Evolutionary conservation across 1,140 invertebrate genomes (phyloP).

Genomic region (Caligus rogercresseyi): DNA sequence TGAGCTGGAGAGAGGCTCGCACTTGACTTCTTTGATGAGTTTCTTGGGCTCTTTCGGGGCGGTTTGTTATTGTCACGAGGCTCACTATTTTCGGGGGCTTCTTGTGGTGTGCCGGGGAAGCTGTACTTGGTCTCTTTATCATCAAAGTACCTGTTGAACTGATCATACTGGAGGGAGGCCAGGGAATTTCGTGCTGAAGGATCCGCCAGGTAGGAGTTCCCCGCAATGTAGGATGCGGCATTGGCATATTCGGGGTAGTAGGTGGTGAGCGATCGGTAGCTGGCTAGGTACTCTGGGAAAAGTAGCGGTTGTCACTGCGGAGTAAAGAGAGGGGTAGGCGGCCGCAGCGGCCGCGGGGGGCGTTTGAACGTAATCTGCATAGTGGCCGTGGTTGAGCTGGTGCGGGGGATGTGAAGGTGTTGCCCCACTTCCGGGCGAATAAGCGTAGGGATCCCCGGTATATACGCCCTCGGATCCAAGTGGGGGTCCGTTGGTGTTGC

Average conservation of each 20-base stretch:
- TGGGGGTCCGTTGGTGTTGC: slow-evolving; percentile 32
- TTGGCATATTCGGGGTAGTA: slow-evolving; percentile 25
- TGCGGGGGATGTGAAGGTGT: slow-evolving; percentile 28
- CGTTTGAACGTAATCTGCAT: slow-evolving; percentile 40
- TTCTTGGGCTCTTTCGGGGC: background rate
- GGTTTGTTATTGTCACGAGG: background rate
- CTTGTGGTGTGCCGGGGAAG: background rate
- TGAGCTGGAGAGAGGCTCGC: background rate
- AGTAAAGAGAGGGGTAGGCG: slow-evolving; percentile 35
- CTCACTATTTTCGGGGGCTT: background rate
- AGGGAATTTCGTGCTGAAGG: slow-evolving; percentile 24
- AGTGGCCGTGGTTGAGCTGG: slow-evolving; percentile 37
- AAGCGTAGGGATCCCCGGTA: slow-evolving; percentile 55
- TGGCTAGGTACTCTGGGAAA: slow-evolving; percentile 39
- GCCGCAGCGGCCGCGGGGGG: slow-evolving; percentile 35
- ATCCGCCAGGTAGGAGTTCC: slow-evolving; percentile 24
- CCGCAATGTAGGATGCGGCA: slow-evolving; percentile 30
- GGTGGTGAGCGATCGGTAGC: slow-evolving; percentile 31
- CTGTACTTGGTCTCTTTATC: background rate
- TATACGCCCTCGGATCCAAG: slow-evolving; percentile 37
- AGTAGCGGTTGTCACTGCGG: slow-evolving; percentile 18
- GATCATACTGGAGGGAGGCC: slow-evolving; percentile 21
- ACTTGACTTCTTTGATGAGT: background rate
- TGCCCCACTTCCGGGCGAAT: slow-evolving; percentile 51
- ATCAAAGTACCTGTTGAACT: slow-evolving; percentile 7